These are phyloP conservation scores for Philhelius pedissequus DNA, from an alignment of 2,888 invertebrate genomes.

Conservation along the genomic window DNA sequence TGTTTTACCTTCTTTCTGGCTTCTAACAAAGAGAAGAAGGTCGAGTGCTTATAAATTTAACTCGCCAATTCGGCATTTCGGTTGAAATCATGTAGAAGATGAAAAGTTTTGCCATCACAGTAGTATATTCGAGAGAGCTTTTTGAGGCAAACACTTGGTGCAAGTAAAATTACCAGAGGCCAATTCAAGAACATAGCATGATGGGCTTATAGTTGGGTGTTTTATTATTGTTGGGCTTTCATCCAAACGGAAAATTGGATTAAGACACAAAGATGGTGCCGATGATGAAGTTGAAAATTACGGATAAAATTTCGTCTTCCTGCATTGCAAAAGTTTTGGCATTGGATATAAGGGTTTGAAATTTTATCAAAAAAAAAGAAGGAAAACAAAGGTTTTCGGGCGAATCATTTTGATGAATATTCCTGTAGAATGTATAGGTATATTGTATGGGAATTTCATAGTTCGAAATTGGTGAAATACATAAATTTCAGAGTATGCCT, in stretches of 20 bases:
- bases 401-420: background rate
- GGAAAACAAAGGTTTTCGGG: background rate
- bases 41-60: slow-evolving; percentile 46
- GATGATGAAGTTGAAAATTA: slow-evolving; percentile 59
- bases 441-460: background rate
- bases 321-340: slow-evolving; percentile 13
- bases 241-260: slow-evolving; percentile 66
- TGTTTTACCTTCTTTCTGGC: background rate
- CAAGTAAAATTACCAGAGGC: background rate
- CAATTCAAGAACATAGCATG: background rate
- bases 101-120: slow-evolving; percentile 17
- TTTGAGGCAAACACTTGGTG: slow-evolving; percentile 24
- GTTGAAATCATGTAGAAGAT: background rate
- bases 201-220: slow-evolving; percentile 11
- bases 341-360: background rate
- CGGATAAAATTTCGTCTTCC: slow-evolving; percentile 14
- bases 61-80: slow-evolving; percentile 38
- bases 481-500: background rate
- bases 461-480: slow-evolving; percentile 2
- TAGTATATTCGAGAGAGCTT: background rate
- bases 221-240: slow-evolving; percentile 54
- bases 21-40: background rate
- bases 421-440: background rate
- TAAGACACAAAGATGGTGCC: slow-evolving; percentile 64
- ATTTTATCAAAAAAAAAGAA: background rate